These are phyloP conservation scores for Poecilia wingei DNA, from an alignment of 2,797 vertebrate genomes.

Conservation along the genomic window DNA sequence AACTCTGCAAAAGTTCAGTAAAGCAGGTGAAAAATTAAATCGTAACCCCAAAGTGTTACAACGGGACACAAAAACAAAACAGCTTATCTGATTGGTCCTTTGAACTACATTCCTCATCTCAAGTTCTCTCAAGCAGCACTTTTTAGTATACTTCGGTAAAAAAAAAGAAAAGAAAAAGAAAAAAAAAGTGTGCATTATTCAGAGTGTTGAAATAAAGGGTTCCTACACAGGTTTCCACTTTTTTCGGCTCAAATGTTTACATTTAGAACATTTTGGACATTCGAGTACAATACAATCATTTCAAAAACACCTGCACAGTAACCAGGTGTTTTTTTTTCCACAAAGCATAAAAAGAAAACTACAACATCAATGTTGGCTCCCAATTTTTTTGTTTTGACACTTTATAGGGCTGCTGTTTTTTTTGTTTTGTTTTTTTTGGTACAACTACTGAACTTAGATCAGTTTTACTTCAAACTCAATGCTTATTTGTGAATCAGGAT, in stretches of 20 bases:
- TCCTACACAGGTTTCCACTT: background rate
- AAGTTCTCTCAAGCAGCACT: conserved; percentile 21
- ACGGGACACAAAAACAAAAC: conserved; percentile 25
- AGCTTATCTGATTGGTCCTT: conserved; percentile 28
- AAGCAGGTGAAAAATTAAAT: conserved; percentile 1
- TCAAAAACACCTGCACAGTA: background rate
- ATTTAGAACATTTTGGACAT: background rate
- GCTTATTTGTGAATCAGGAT: background rate
- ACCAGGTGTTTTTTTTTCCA: background rate
- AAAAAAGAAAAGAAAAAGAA: background rate
- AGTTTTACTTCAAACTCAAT: background rate
- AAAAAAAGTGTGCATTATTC: background rate
- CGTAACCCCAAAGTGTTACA: conserved; percentile 21
- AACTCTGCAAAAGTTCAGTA: conserved; percentile 10
- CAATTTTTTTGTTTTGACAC: background rate
- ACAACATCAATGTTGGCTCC: background rate
- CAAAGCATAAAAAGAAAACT: conserved; percentile 1
- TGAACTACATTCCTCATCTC: conserved; percentile 7
- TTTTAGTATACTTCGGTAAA: conserved; percentile 16
- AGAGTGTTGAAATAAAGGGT: background rate
- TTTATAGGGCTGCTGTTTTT: background rate
- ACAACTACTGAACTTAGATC: background rate
- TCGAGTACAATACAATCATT: background rate
- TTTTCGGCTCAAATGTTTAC: background rate
- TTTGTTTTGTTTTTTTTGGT: no score